phyloP scores from a whole-genome alignment of 2,113 vertebrate species.

The Actenoides lindsayi region DNA sequence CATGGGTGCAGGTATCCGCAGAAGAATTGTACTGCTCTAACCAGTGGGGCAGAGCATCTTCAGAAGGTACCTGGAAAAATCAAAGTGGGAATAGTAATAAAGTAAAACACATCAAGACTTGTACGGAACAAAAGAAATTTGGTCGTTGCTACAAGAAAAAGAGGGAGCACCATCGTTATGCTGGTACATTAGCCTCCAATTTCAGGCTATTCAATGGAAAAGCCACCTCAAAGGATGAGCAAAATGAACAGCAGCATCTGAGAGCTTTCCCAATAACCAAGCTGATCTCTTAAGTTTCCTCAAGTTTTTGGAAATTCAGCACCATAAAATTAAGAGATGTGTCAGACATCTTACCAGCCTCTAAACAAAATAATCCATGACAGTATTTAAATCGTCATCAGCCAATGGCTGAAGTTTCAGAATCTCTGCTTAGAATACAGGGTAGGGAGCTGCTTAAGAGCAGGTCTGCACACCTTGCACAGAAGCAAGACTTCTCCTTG shows the following conservation, averaged over 20 bases:
- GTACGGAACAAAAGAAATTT: background rate
- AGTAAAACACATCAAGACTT: background rate
- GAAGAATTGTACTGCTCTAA: slow-evolving; percentile 93
- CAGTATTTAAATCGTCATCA: background rate
- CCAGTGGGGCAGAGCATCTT: slow-evolving; percentile 94
- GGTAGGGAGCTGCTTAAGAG: background rate
- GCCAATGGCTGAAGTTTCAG: background rate
- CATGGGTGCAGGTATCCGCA: slow-evolving; percentile 93
- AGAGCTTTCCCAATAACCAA: background rate
- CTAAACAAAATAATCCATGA: background rate
- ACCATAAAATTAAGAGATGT: background rate
- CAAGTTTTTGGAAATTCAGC: background rate
- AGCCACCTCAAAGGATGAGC: background rate
- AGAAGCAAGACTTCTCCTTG: background rate
- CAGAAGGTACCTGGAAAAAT: slow-evolving; percentile 87
- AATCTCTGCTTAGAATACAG: background rate
- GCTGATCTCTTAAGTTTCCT: background rate
- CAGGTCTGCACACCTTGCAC: background rate
- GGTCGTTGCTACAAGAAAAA: background rate
- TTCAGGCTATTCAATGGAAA: background rate
- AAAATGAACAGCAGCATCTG: background rate
- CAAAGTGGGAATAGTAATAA: background rate
- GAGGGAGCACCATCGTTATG: background rate
- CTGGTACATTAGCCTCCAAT: background rate
- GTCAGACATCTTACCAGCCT: background rate